Evolutionary conservation across 2,888 invertebrate species (phyloP), one percentile per base, ranked within the genome.

Genomic region (Cylloceria caligata): DNA sequence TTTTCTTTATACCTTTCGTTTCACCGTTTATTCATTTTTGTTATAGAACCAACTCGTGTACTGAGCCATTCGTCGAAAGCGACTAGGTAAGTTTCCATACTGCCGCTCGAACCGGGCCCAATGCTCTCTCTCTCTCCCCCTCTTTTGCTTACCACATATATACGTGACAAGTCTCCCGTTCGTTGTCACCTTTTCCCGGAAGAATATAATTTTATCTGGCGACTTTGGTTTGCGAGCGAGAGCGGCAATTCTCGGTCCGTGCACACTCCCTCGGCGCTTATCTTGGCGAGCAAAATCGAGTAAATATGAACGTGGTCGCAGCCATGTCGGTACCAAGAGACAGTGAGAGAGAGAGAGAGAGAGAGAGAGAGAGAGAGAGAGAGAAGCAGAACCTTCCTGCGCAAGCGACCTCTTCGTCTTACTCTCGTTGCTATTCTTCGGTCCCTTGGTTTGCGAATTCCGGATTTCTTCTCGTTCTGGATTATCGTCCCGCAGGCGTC

Each of bases 251-350:
- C 60, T 77, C 74, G 71, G 75, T 73, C 52, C 77, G 68, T 82
- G 83, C 80, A 74, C 64, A 34, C 81, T 83, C 84, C 81, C 81
- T 83, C 82, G 79, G 72, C 80, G 83, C 80, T 85, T 82, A 83
- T 86, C 75, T 79, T 73, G 83, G 84, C 82, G 83, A 83, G 72
- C 81, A 75, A 79, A 85, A 86, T 86, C 80, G 85, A 83, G 85
- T 83, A 86, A 86, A 86, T 83, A 86, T 77, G 84, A 80, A 82
- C 82, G 85, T 75, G 83, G 83, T 78, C 80, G 81, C 69, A 82
- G 62, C 73, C 55, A 57, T 69, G 80, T 84, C 83, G 49, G 60
- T 21, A 71, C 64, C 30, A 72, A 11, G 39, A 11, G 3, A 4
- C 13, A n/a, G n/a, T n/a, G n/a, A n/a, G n/a, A n/a, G n/a, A n/a